These are phyloP conservation scores for Aelia acuminata DNA, from an alignment of 2,888 invertebrate species.

Conservation along the genomic window DNA sequence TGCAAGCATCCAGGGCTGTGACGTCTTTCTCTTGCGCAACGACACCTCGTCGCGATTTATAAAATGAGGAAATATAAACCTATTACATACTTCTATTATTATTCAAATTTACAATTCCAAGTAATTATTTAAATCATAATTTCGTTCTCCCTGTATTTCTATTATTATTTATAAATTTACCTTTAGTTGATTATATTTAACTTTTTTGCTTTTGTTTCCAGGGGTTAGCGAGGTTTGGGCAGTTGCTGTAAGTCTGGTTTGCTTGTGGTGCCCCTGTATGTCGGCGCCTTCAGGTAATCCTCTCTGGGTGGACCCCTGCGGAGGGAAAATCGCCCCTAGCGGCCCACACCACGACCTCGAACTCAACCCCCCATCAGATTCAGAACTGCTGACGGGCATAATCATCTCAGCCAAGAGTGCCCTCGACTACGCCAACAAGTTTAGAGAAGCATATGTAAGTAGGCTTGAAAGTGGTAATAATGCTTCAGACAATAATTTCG, in stretches of 20 bases:
- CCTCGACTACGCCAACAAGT: conserved; percentile 70
- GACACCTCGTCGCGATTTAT: not conserved
- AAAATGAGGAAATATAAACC: not conserved
- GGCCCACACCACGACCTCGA: conserved; percentile 69
- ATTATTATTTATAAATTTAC: not conserved
- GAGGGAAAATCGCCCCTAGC: conserved; percentile 66
- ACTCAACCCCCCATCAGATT: conserved; percentile 56
- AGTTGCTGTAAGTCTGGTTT: conserved; percentile 69
- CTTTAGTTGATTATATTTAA: not conserved
- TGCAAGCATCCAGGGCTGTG: not conserved
- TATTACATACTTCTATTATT: not conserved
- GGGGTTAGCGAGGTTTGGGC: conserved; percentile 71
- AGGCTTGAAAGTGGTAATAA: not conserved
- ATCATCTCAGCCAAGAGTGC: conserved; percentile 71
- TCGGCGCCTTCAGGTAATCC: conserved; percentile 69
- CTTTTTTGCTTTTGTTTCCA: conserved; percentile 68
- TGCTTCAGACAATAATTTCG: not conserved
- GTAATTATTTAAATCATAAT: too few relatives aligned
- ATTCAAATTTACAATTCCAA: too few relatives aligned
- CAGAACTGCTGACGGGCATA: conserved; percentile 69
- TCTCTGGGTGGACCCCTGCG: conserved; percentile 74
- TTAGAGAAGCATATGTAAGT: conserved; percentile 72
- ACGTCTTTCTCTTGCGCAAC: not conserved
- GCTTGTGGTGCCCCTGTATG: conserved; percentile 69
- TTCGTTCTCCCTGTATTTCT: too few relatives aligned